Conservation (phyloP, 2,113 vertebrate species). For the Etheostoma spectabile region DNA sequence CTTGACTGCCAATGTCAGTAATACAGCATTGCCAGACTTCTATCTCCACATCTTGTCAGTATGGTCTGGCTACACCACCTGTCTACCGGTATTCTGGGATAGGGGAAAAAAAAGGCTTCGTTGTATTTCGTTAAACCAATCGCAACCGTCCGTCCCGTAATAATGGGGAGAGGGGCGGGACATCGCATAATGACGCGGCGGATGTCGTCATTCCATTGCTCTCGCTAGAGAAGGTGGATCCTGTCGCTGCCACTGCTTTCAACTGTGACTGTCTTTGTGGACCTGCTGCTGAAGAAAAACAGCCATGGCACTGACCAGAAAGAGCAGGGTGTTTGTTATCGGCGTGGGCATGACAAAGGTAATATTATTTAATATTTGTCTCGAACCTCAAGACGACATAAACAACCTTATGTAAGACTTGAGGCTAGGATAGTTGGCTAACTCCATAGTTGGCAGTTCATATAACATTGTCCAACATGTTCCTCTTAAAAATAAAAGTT, state of each 20-base stretch:
- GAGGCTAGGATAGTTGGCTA: constrained; percentile 24
- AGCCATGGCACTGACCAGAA: constrained; percentile 74
- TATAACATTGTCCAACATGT: neutral
- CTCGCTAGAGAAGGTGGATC: accelerated
- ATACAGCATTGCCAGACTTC: too few relatives aligned
- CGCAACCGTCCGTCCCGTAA: too few relatives aligned
- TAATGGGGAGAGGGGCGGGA: too few relatives aligned
- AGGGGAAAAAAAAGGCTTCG: too few relatives aligned
- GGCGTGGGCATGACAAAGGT: constrained; percentile 99
- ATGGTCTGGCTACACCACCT: too few relatives aligned
- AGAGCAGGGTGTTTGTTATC: constrained; percentile 90
- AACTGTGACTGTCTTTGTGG: neutral
- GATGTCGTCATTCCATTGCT: too few relatives aligned
- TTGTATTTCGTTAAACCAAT: too few relatives aligned
- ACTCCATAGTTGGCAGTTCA: neutral
- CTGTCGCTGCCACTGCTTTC: neutral
- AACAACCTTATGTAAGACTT: neutral
- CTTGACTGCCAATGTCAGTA: too few relatives aligned
- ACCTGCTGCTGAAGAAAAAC: neutral
- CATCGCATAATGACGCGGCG: too few relatives aligned
- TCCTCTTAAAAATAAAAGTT: neutral
- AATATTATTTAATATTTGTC: neutral
- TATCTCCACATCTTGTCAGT: too few relatives aligned
- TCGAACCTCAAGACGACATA: neutral
- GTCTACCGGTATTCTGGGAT: too few relatives aligned